phyloP scores from a whole-genome alignment of 2,888 invertebrate species.

The Opisthograptis luteolata region DNA sequence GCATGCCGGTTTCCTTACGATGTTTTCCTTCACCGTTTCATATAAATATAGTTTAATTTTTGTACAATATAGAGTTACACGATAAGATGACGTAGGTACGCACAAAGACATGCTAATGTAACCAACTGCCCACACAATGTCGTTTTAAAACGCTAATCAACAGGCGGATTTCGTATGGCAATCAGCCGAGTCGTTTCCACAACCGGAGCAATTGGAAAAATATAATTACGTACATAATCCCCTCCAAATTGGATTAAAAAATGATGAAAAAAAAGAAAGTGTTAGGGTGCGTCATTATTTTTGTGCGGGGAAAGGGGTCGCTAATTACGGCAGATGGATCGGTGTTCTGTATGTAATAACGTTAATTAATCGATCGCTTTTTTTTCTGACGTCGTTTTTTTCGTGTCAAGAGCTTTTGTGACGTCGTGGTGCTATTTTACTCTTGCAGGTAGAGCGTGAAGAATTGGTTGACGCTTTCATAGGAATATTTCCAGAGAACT shows the following conservation, averaged over 20 bases:
- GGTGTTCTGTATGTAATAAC: constrained; percentile 77
- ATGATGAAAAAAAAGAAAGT: constrained; percentile 79
- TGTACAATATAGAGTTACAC: too few relatives aligned
- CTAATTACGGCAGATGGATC: constrained; percentile 84
- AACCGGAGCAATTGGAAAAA: constrained; percentile 80
- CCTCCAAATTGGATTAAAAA: constrained; percentile 84
- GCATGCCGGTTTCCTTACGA: too few relatives aligned
- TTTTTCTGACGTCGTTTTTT: constrained; percentile 58
- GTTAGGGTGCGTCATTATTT: constrained; percentile 83
- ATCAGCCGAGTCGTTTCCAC: constrained; percentile 74
- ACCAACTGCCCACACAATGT: constrained; percentile 49
- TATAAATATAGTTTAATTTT: too few relatives aligned
- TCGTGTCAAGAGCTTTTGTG: constrained; percentile 6
- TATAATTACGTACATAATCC: constrained; percentile 85
- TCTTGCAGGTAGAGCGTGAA: not conserved
- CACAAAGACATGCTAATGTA: too few relatives aligned
- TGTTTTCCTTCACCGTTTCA: too few relatives aligned
- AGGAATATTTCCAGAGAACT: too few relatives aligned
- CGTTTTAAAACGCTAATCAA: constrained; percentile 75
- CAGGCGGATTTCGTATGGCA: constrained; percentile 70
- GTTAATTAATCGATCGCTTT: constrained; percentile 80
- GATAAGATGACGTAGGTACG: too few relatives aligned
- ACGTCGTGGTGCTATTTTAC: not conserved
- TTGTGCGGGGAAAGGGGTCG: constrained; percentile 76
- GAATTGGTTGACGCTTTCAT: not conserved